Evolutionary conservation across 2,888 invertebrate genomes (phyloP), one percentile per base, ranked within the genome.

Genomic region (Microctonus hyperodae): DNA sequence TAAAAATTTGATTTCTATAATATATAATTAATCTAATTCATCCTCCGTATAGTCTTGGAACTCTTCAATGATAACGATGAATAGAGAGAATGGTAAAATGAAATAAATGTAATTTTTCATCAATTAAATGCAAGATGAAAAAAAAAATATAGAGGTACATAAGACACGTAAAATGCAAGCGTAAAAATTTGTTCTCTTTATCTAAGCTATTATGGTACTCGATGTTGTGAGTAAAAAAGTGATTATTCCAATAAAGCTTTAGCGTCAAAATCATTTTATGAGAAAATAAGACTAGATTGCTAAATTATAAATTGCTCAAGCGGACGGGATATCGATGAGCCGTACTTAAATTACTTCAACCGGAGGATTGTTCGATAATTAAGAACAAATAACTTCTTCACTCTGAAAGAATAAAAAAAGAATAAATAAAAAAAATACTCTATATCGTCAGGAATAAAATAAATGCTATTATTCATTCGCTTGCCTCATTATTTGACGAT

Each of bases 361-460:
- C 44, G 16, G 44, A 16, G 16, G 44, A 44, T 35, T 33, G 35
- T 11, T 35, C 37, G 37, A 9, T 40, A 7, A 40, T 58, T 58
- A 22, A 40, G 37, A 20, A 11, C 9, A 31, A 57, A 57, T 35
- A 37, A 60, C 22, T 60, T 50, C 22, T 60, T 50, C 50, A 50
- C 48, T 33, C 50, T 60, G 10, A 58, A 59, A 59, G n/a, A 48
- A 3, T 48, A 59, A 28, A 58, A 79, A 73, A 44, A 78, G 71
- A 61, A 73, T 55, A 76, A 72, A 44, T 44, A 16, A 20, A 44
- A 2, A 4, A 1, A 4, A 1, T 0, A 4, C 1, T 79, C 75
- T 74, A 68, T 11, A 70, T 64, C 23, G 28, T 28, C 25, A 40
- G n/a, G 40, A 25, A 58, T 40, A 40, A 58, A 58, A 23, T 33